phyloP scores from a whole-genome alignment of 2,888 invertebrate species.

The Stenolophus ochropezus region DNA sequence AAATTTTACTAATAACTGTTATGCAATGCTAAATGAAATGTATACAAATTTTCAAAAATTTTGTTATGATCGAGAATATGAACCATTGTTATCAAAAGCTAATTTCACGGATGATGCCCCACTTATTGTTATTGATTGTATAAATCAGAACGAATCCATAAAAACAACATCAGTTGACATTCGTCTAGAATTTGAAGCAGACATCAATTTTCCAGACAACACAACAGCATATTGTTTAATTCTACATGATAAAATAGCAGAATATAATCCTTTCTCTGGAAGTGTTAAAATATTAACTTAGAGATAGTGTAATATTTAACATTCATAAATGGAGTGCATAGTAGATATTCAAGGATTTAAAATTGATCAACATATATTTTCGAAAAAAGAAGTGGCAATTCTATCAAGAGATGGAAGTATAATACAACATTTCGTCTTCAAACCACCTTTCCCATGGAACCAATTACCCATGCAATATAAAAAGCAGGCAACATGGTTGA shows the following conservation, averaged over 20 bases:
- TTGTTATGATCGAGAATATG: conserved; percentile 61
- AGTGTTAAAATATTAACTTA: too few species aligned
- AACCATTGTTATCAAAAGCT: neutral
- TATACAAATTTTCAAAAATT: conserved; percentile 63
- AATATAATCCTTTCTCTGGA: neutral
- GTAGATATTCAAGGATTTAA: conserved; percentile 1
- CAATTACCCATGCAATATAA: neutral
- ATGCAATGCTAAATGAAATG: conserved; percentile 63
- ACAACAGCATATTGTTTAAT: conserved; percentile 66
- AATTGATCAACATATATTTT: neutral
- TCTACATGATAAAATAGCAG: conserved; percentile 61
- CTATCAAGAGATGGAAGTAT: neutral
- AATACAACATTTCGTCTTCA: neutral
- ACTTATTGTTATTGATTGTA: conserved; percentile 62
- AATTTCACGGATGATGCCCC: conserved; percentile 49
- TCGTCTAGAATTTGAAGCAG: conserved; percentile 64
- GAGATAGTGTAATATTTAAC: too few species aligned
- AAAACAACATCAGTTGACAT: conserved; percentile 64
- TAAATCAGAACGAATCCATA: conserved; percentile 63
- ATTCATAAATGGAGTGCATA: neutral
- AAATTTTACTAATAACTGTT: conserved; percentile 64
- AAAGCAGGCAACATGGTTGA: neutral
- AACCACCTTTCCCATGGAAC: neutral
- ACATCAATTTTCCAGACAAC: conserved; percentile 61
- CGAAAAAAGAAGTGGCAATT: neutral